Evolutionary conservation across 2,797 vertebrate species (phyloP), one percentile per base, ranked within the genome.

Genomic region (Parauchenoglanis punctatus): DNA sequence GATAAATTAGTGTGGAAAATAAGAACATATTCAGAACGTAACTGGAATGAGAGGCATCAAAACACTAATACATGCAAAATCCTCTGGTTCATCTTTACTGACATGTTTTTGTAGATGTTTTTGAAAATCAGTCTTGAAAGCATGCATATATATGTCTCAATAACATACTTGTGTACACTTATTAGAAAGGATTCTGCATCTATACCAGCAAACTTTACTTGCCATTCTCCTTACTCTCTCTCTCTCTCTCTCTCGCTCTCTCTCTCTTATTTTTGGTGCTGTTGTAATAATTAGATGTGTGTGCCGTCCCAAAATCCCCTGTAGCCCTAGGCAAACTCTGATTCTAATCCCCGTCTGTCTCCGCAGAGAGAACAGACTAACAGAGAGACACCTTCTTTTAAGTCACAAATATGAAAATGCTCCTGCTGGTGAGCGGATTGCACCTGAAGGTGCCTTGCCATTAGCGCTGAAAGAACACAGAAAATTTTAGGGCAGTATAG

Each of bases 231-330:
- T 46, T 17, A 4, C 20, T 65, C 7, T 83, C 28, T 12, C 17
- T 20, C 28, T 49, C 23, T 61, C 25, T 13, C 20, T 61, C 13
- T 61, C 31, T 17, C 35, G 2, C 40, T 61, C 23, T 61, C 25
- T 13, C 20, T 44, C 15, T 63, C 20, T 56, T 49, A 49, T 83
- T 15, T 31, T 65, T 17, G 82, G 11, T 56, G 82, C 83, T 73
- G 83, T 58, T 84, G 68, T 84, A 84, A 84, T 84, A 84, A 84
- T 84, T 70, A 72, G 83, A 84, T 84, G 83, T 72, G 83, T 44
- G 52, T 93, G 92, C 94, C 93, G 93, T 94, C 93, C 93, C 93
- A 94, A 95, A 96, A 94, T 94, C 94, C 91, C 94, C 91, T 93
- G 94, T 92, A 94, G 93, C 94, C 93, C 86, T 88, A 93, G 94